Conservation (phyloP, 1,140 invertebrate species). For the Laupala kohalensis region DNA sequence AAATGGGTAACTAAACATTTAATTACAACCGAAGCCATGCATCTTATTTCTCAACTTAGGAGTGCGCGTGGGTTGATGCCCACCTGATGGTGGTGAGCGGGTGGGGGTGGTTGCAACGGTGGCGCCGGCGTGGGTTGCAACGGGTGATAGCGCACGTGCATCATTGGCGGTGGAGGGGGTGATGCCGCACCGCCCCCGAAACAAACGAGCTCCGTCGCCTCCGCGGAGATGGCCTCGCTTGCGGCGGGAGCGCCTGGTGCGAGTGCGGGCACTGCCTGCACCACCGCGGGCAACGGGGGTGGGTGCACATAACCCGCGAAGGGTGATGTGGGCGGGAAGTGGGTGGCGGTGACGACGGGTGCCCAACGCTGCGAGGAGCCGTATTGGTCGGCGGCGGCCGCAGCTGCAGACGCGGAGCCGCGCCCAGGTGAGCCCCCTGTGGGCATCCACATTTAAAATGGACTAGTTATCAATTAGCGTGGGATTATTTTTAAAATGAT, state of each 20-base stretch:
- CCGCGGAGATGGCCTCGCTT: slow-evolving; percentile 1
- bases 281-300: background rate
- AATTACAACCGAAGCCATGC: no score
- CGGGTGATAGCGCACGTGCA: no score
- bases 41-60: no score
- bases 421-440: background rate
- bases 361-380: slow-evolving; percentile 38
- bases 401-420: slow-evolving; percentile 12
- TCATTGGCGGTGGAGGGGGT: slow-evolving; percentile 24
- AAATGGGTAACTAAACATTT: no score
- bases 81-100: no score
- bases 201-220: slow-evolving; percentile 16
- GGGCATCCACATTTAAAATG: no score
- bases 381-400: slow-evolving; percentile 23
- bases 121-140: no score
- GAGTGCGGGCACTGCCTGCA: slow-evolving; percentile 9
- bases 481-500: no score
- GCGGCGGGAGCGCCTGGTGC: slow-evolving; percentile 1
- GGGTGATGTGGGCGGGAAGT: slow-evolving; percentile 45
- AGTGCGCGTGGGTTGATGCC: no score
- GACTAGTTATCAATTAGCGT: no score
- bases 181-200: slow-evolving; percentile 28
- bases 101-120: no score
- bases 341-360: slow-evolving; percentile 39
- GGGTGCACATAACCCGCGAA: slow-evolving; percentile 24